phyloP scores from a whole-genome alignment of 2,797 vertebrate genomes.

The Sebastolobus alascanus region DNA sequence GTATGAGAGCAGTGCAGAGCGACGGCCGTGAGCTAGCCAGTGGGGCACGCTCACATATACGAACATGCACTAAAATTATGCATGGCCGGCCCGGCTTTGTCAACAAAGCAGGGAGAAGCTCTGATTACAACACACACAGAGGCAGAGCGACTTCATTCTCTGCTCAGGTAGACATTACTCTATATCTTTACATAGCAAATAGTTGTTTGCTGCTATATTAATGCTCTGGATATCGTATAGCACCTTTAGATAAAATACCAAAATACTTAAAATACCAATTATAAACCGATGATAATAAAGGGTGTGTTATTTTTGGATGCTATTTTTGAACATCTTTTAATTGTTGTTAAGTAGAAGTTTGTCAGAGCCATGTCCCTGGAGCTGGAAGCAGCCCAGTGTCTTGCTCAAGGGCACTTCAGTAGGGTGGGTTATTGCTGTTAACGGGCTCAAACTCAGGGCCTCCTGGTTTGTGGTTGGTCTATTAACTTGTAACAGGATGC shows the following conservation, averaged over 20 bases:
- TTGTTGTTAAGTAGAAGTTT: background rate
- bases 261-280: background rate
- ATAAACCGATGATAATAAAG: background rate
- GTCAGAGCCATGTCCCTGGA: background rate
- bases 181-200: too few relatives aligned
- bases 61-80: too few relatives aligned
- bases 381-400: background rate
- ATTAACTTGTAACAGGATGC: slow-evolving; percentile 16
- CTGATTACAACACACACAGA: too few relatives aligned
- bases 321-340: background rate
- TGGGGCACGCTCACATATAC: too few relatives aligned
- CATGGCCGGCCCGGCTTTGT: too few relatives aligned
- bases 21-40: too few relatives aligned
- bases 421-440: background rate
- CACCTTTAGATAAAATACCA: background rate
- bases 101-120: too few relatives aligned
- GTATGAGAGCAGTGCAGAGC: too few relatives aligned
- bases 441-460: background rate
- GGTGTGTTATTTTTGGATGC: background rate
- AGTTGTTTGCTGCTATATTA: too few relatives aligned
- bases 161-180: too few relatives aligned
- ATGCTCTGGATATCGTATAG: too few relatives aligned
- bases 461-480: background rate
- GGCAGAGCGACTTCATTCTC: too few relatives aligned
- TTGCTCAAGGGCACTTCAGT: slow-evolving; percentile 17